Evolutionary conservation across 2,113 vertebrate species (phyloP).

Genomic region (Calyptommatus sinebrachiatus): DNA sequence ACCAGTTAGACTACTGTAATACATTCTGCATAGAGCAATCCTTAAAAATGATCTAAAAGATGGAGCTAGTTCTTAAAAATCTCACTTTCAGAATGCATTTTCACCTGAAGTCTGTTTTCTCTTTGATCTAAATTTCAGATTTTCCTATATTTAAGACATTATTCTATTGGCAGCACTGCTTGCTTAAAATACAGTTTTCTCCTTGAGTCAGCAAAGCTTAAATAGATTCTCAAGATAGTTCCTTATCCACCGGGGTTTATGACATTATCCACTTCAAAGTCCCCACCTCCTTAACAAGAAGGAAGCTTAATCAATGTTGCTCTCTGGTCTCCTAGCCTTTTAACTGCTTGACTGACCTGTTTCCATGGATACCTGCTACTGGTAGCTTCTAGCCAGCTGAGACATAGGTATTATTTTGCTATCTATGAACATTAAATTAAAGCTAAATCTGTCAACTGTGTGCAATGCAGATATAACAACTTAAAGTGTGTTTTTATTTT

Average conservation of each 20-base stretch:
- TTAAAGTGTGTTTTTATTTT: background rate
- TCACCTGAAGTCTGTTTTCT: background rate
- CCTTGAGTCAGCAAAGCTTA: constrained; percentile 3
- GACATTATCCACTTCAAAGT: background rate
- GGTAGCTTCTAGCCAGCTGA: background rate
- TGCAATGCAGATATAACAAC: background rate
- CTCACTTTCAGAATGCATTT: background rate
- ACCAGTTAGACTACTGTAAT: too few relatives aligned
- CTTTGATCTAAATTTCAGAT: background rate
- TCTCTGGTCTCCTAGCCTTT: background rate
- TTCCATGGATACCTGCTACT: constrained; percentile 8
- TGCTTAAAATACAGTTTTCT: constrained; percentile 1
- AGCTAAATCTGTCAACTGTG: background rate
- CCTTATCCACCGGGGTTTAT: background rate
- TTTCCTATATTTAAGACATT: background rate
- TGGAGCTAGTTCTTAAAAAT: background rate
- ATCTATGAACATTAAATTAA: constrained; percentile 4
- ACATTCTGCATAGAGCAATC: too few relatives aligned
- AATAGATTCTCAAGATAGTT: background rate
- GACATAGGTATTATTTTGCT: background rate
- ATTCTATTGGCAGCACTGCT: background rate
- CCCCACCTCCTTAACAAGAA: background rate
- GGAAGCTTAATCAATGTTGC: background rate
- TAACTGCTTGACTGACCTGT: constrained; percentile 11
- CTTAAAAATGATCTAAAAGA: too few relatives aligned